These are phyloP conservation scores for Ctenochaetus hawaiiensis DNA, from an alignment of 2,797 vertebrate genomes.

Conservation along the genomic window DNA sequence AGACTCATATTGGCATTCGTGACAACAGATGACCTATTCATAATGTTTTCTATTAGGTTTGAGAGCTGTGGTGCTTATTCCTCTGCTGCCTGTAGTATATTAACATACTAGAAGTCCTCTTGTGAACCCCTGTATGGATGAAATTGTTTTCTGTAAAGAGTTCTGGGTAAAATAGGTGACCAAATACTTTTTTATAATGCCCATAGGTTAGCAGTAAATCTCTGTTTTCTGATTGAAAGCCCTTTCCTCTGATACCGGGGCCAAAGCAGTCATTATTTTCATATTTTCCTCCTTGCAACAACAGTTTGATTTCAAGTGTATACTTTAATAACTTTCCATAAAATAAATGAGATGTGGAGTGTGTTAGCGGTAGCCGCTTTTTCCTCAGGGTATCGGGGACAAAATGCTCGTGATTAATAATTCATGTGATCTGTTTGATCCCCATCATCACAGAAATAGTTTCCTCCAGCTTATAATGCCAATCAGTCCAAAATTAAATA, in stretches of 20 bases:
- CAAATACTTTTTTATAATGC: slow-evolving; percentile 35
- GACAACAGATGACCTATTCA: neutral
- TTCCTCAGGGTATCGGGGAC: slow-evolving; percentile 75
- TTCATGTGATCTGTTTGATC: slow-evolving; percentile 86
- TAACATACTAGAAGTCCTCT: slow-evolving; percentile 1
- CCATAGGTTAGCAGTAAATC: slow-evolving; percentile 50
- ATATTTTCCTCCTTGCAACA: slow-evolving; percentile 67
- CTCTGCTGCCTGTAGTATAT: neutral
- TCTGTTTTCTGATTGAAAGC: slow-evolving; percentile 65
- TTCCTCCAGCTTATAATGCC: slow-evolving; percentile 72
- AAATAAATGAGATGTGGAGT: slow-evolving; percentile 84
- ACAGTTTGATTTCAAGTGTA: slow-evolving; percentile 82
- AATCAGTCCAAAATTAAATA: slow-evolving; percentile 64
- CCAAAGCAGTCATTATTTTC: slow-evolving; percentile 73
- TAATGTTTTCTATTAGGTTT: neutral
- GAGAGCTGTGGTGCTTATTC: neutral
- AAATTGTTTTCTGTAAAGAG: neutral
- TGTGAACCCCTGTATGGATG: neutral
- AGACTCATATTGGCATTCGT: neutral
- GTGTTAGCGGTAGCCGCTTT: slow-evolving; percentile 73
- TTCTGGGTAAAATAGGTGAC: slow-evolving; percentile 5
- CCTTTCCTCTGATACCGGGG: slow-evolving; percentile 42
- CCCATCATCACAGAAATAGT: slow-evolving; percentile 79
- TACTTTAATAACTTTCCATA: slow-evolving; percentile 83
- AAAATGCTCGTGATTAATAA: slow-evolving; percentile 85